These are phyloP conservation scores for Heterotilapia buettikoferi DNA, from an alignment of 2,113 vertebrate genomes.

Conservation along the genomic window DNA sequence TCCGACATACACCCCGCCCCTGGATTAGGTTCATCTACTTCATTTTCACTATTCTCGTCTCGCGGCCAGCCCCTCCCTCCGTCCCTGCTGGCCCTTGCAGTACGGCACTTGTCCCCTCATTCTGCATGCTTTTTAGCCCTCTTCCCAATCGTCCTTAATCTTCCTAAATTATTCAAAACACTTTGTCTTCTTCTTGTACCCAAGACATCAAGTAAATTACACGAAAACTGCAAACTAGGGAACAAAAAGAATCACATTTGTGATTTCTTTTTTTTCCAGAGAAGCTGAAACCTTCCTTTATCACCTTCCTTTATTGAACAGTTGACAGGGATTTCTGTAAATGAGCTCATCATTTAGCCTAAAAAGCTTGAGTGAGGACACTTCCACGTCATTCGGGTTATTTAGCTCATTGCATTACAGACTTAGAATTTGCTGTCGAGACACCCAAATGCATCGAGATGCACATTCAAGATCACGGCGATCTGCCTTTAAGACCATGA, in stretches of 20 bases:
- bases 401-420: slow-evolving; percentile 24
- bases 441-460: slow-evolving; percentile 42
- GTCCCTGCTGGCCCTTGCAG: not conserved
- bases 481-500: not conserved
- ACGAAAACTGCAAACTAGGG: not conserved
- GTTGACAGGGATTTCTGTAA: not conserved
- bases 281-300: not conserved
- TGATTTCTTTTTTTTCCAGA: not conserved
- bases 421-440: not conserved
- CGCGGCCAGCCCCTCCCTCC: not conserved
- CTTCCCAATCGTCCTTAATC: slow-evolving; percentile 28
- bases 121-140: slow-evolving; percentile 32
- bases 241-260: not conserved
- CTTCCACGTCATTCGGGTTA: not conserved
- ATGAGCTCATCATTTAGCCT: not conserved
- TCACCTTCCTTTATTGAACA: not conserved
- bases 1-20: not conserved
- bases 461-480: slow-evolving; percentile 1
- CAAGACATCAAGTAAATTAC: not conserved
- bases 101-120: not conserved
- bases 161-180: slow-evolving; percentile 42
- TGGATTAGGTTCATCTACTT: not conserved
- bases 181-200: not conserved
- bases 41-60: slow-evolving; percentile 7
- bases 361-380: not conserved